phyloP scores from a whole-genome alignment of 2,888 invertebrate species.

The Tiliacea citrago region DNA sequence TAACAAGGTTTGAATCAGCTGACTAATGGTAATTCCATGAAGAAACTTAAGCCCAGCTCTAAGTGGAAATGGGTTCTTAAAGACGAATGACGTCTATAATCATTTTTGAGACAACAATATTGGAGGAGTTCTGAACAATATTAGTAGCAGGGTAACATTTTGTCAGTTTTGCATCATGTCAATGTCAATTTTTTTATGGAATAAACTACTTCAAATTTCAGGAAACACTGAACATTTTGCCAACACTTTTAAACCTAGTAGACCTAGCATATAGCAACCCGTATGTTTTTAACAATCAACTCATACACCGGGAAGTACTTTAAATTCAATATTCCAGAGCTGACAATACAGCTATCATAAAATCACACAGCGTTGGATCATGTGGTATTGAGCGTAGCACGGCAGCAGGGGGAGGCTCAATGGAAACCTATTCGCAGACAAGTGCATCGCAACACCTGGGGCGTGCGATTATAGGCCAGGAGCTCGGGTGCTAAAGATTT shows the following conservation, averaged over 20 bases:
- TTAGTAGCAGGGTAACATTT: background rate
- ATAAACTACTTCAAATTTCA: background rate
- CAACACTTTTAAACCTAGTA: background rate
- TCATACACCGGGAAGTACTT: constrained; percentile 22
- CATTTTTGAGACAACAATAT: background rate
- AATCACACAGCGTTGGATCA: constrained; percentile 49
- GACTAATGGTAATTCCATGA: no score
- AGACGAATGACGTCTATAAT: no score
- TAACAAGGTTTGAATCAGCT: no score
- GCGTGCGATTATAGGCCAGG: constrained; percentile 65
- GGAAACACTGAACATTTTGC: background rate
- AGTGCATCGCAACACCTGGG: constrained; percentile 70
- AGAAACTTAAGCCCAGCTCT: background rate
- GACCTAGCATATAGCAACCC: background rate
- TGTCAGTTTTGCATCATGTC: no score
- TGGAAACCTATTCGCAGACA: constrained; percentile 72
- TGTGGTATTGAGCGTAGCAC: constrained; percentile 44
- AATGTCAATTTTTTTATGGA: background rate
- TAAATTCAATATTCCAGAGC: constrained; percentile 42
- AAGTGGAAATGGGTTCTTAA: background rate
- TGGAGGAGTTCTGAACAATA: background rate
- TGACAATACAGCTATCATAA: constrained; percentile 57
- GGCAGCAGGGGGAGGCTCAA: constrained; percentile 56
- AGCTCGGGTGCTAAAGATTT: constrained; percentile 51
- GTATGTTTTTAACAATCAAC: background rate